Percentiles rank a stretch among this genome's conserved stretches.
Conservation (phyloP, 2,113 vertebrate genomes). For the Marmota flaviventris region DNA sequence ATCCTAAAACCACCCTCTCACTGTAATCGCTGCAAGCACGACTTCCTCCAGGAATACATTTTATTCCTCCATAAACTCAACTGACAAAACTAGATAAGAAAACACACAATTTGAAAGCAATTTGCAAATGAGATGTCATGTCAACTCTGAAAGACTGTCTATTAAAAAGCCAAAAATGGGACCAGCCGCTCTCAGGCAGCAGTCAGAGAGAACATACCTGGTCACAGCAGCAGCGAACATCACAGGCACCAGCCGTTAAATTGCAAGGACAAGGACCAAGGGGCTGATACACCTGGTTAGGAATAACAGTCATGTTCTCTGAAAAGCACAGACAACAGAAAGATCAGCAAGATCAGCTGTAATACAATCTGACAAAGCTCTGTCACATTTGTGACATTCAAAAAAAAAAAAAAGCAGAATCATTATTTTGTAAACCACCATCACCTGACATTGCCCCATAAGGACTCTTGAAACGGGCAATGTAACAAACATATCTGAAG, state of each 20-base stretch:
- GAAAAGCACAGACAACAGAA: conserved; percentile 53
- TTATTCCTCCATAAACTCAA: background rate
- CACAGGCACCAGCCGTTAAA: conserved; percentile 90
- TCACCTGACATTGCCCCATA: too few species aligned
- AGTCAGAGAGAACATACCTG: conserved; percentile 85
- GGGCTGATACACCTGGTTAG: conserved; percentile 94
- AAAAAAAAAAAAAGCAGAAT: background rate
- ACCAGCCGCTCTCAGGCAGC: accelerated
- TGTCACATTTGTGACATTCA: background rate
- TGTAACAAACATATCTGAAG: too few species aligned
- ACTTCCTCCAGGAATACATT: background rate
- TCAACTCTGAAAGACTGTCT: background rate
- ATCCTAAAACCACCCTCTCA: background rate
- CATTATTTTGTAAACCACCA: too few species aligned
- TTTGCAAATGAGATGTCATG: background rate
- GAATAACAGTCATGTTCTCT: conserved; percentile 93
- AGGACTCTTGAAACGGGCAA: too few species aligned
- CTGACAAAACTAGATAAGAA: background rate
- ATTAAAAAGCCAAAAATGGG: background rate
- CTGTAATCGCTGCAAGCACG: background rate
- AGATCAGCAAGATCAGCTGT: background rate
- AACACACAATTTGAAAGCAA: background rate
- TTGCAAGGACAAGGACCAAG: conserved; percentile 97
- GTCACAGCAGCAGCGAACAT: conserved; percentile 97
- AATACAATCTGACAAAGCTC: background rate